These are phyloP conservation scores for Chloropsis cyanopogon DNA, from an alignment of 2,113 vertebrate genomes.

Conservation along the genomic window DNA sequence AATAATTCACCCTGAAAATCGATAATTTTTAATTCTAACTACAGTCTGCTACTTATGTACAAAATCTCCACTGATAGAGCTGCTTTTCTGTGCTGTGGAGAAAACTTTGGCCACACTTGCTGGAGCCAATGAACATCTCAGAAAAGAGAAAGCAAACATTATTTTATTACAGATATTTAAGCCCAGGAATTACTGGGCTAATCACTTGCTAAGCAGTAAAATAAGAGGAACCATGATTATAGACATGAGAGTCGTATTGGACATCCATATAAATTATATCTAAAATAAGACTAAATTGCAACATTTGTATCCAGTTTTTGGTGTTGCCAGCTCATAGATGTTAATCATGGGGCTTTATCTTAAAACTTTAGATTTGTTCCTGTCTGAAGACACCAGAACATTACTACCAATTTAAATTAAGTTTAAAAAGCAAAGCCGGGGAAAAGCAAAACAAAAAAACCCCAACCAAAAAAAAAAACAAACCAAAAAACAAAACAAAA, in stretches of 20 bases:
- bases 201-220: background rate
- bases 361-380: background rate
- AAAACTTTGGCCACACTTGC: background rate
- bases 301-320: background rate
- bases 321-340: background rate
- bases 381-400: background rate
- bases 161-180: conserved; percentile 10
- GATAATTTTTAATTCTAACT: background rate
- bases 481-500: too few relatives aligned
- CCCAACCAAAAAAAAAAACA: background rate
- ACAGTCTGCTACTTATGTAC: background rate
- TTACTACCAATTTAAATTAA: background rate
- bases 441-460: background rate
- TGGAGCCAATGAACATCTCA: background rate
- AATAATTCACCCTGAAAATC: conserved; percentile 9
- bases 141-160: background rate
- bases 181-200: background rate
- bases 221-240: background rate
- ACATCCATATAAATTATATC: background rate
- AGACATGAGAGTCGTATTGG: background rate
- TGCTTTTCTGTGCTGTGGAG: background rate
- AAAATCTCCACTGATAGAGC: background rate
- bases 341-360: background rate
- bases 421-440: background rate
- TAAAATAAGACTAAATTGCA: background rate